Evolutionary conservation across 1,140 invertebrate species (phyloP).

Genomic region (Spodoptera litura): DNA sequence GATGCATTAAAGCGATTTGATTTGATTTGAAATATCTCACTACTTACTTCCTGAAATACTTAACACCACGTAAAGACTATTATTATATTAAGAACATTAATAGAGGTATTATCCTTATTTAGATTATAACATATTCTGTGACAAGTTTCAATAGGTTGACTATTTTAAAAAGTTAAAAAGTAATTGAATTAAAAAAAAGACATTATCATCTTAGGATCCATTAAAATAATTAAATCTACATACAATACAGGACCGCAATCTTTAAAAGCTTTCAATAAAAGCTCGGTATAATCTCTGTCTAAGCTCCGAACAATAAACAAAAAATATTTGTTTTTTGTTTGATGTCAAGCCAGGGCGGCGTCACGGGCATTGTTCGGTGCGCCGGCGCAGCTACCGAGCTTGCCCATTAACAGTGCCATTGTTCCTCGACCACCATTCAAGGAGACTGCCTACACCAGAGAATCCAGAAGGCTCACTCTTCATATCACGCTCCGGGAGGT

Average conservation of each 20-base stretch:
- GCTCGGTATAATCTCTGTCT: background rate
- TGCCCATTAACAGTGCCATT: slow-evolving; percentile 29
- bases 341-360: background rate
- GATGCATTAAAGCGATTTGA: too few relatives aligned
- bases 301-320: slow-evolving; percentile 4
- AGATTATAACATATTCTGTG: too few relatives aligned
- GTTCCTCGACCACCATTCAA: background rate
- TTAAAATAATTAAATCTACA: slow-evolving; percentile 12
- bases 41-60: too few relatives aligned
- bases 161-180: too few relatives aligned
- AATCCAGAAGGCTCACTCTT: background rate
- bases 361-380: slow-evolving; percentile 5
- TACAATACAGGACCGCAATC: background rate
- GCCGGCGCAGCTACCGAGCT: slow-evolving; percentile 30
- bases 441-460: background rate
- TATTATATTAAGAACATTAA: too few relatives aligned
- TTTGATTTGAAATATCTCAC: too few relatives aligned
- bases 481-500: background rate
- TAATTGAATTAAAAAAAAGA: background rate
- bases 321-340: background rate
- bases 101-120: too few relatives aligned
- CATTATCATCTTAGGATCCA: background rate
- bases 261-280: background rate
- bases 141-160: too few relatives aligned
- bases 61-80: too few relatives aligned